A percentile compares a stretch with the other conserved stretches of the same genome.
phyloP scores from a whole-genome alignment of 2,113 vertebrate genomes.

The Pelobates fuscus region DNA sequence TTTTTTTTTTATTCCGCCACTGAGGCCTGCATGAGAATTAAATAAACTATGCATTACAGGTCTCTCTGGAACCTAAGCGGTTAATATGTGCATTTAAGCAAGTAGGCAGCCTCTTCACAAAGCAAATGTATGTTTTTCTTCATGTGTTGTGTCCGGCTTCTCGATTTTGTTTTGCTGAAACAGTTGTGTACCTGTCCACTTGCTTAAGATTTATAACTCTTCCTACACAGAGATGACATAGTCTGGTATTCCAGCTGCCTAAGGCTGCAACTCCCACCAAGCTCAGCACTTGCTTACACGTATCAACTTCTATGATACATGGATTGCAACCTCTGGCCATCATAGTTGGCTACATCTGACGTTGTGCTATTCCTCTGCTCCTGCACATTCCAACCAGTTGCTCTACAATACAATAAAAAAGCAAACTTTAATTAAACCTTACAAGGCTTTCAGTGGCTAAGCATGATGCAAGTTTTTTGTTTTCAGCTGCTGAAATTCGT shows the following conservation, averaged over 20 bases:
- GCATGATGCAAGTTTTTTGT: not conserved
- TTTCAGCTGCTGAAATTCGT: not conserved
- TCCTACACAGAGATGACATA: no score
- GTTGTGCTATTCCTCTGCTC: no score
- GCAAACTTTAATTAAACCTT: no score
- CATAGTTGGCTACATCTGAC: no score
- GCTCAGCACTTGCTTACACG: no score
- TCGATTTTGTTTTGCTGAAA: not conserved
- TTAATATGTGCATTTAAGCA: constrained; percentile 13
- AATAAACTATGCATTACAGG: constrained; percentile 45
- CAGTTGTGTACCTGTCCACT: not conserved
- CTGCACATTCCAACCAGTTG: no score
- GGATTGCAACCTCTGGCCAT: no score
- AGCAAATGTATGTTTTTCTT: not conserved
- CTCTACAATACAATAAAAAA: no score
- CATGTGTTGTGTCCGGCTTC: constrained; percentile 14
- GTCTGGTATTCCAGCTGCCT: not conserved
- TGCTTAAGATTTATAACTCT: not conserved
- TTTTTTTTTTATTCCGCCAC: constrained; percentile 23
- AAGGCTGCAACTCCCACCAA: not conserved
- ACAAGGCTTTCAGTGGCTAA: no score
- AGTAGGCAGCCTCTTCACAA: constrained; percentile 11
- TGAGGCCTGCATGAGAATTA: constrained; percentile 38
- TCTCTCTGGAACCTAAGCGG: constrained; percentile 23
- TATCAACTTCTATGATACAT: no score